Conservation (phyloP, 2,888 invertebrate genomes). For the Nowickia ferox region DNA sequence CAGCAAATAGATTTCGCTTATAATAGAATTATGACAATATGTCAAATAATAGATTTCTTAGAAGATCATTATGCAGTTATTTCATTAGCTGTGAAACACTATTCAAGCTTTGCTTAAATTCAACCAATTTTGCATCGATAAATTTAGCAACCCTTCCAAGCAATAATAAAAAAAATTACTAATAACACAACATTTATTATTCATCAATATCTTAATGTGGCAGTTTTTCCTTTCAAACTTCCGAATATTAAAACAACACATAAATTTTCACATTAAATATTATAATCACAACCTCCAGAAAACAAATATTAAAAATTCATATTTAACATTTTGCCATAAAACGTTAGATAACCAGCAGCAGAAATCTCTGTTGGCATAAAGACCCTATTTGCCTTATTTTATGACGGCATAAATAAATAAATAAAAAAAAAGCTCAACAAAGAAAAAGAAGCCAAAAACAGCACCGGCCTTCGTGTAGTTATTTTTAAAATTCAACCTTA, state of each 20-base stretch:
- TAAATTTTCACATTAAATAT: slow-evolving; percentile 2
- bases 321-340: slow-evolving; percentile 14
- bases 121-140: no score
- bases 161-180: no score
- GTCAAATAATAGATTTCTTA: no score
- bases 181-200: background rate
- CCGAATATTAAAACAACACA: background rate
- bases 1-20: no score
- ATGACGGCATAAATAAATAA: slow-evolving; percentile 29
- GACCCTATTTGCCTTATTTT: background rate
- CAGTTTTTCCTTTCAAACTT: background rate
- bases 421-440: background rate
- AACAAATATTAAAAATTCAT: background rate
- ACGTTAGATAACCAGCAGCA: background rate
- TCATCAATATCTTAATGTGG: background rate
- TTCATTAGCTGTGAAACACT: no score
- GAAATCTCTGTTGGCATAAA: slow-evolving; percentile 16
- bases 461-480: slow-evolving; percentile 22
- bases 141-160: no score
- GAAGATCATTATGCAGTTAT: no score
- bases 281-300: background rate
- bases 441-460: slow-evolving; percentile 3
- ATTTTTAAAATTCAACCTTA: slow-evolving; percentile 49
- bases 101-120: no score
- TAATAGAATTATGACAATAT: no score